phyloP scores from a whole-genome alignment of 2,888 invertebrate species.

The Buathra laborator region DNA sequence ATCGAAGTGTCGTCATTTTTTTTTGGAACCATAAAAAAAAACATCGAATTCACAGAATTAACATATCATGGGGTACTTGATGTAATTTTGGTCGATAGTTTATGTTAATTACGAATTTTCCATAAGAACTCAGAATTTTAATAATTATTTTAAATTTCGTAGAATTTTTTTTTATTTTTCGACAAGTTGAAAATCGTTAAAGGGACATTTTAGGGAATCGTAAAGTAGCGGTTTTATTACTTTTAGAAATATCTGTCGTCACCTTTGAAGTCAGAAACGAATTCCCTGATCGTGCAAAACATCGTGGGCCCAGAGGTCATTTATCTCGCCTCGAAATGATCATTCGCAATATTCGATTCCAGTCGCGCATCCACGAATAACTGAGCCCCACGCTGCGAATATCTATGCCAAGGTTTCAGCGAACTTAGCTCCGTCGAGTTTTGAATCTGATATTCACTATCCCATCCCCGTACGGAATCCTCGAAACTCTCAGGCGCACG shows the following conservation, averaged over 20 bases:
- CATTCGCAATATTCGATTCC: slow-evolving; percentile 57
- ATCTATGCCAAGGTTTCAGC: slow-evolving; percentile 67
- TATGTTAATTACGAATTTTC: too few species aligned
- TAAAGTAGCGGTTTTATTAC: too few species aligned
- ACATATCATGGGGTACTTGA: too few species aligned
- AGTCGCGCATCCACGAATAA: slow-evolving; percentile 48
- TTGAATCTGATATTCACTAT: neutral
- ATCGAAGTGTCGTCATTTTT: too few species aligned
- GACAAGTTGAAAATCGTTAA: too few species aligned
- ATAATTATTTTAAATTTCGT: too few species aligned
- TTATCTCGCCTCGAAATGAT: slow-evolving; percentile 59
- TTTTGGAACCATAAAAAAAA: too few species aligned
- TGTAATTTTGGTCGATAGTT: too few species aligned
- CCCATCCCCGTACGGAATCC: neutral
- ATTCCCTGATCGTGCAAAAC: slow-evolving; percentile 12
- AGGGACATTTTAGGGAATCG: too few species aligned
- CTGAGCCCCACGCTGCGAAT: slow-evolving; percentile 38
- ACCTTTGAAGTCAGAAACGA: slow-evolving; percentile 25
- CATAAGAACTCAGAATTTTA: too few species aligned
- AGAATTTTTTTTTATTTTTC: too few species aligned
- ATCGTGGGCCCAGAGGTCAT: slow-evolving; percentile 41
- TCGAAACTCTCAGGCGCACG: slow-evolving; percentile 3
- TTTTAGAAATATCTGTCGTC: neutral
- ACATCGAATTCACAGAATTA: too few species aligned
- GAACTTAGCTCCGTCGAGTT: slow-evolving; percentile 13